Evolutionary conservation across 2,113 vertebrate genomes (phyloP).

Genomic region (Lycocorax pyrrhopterus): DNA sequence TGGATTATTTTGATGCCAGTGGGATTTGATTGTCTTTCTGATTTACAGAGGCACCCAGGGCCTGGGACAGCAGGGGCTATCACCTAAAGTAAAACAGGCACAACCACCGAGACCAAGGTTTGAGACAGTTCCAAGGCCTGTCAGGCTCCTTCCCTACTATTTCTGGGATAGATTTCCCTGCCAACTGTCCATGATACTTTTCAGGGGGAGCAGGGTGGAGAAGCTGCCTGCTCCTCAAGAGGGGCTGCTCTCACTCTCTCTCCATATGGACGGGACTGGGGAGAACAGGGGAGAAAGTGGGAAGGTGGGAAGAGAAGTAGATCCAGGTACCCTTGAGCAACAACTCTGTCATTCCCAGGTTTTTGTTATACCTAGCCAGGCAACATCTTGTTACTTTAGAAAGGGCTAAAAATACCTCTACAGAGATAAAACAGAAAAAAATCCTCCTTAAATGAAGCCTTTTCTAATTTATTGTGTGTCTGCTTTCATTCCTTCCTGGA

Average conservation of each 20-base stretch:
- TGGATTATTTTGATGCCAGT: background rate
- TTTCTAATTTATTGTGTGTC: background rate
- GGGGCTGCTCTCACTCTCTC: background rate
- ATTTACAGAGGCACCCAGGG: background rate
- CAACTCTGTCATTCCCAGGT: background rate
- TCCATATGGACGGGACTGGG: background rate
- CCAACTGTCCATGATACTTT: background rate
- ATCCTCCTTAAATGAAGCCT: background rate
- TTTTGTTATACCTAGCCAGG: background rate
- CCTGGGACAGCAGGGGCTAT: background rate
- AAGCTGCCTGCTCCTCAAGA: background rate
- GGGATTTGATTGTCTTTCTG: background rate
- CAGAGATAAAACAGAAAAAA: background rate
- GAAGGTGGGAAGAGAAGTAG: background rate
- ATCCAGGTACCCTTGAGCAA: background rate
- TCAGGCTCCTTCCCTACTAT: background rate
- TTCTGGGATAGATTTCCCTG: background rate
- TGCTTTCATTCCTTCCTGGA: background rate
- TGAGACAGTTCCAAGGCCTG: background rate
- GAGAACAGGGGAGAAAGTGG: background rate
- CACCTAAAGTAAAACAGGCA: background rate
- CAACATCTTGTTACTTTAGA: background rate
- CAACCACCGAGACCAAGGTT: background rate
- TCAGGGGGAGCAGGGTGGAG: background rate
- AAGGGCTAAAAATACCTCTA: background rate